These are phyloP conservation scores for Nineta flava DNA, from an alignment of 2,888 invertebrate species.

Conservation along the genomic window DNA sequence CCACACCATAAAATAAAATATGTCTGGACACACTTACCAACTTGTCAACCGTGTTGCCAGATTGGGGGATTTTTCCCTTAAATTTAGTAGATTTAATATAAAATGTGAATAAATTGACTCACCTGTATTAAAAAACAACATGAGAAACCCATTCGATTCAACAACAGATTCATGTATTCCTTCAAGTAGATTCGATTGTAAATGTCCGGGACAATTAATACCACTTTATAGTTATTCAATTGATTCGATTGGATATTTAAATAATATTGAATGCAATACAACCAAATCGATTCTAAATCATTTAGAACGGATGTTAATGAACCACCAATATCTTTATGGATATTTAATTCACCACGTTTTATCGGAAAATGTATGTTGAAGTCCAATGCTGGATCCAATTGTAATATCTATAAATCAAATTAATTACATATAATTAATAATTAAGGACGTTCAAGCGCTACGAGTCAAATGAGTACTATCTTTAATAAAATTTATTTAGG, in stretches of 20 bases:
- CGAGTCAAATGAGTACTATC: too few species aligned
- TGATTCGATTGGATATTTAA: conserved; percentile 56
- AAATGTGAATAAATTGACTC: conserved; percentile 7
- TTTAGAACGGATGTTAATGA: conserved; percentile 69
- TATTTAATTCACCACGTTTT: conserved; percentile 70
- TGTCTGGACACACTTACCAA: too few species aligned
- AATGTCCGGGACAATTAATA: conserved; percentile 78
- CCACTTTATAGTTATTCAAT: conserved; percentile 66
- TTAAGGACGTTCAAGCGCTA: neutral
- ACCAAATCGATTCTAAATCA: conserved; percentile 82
- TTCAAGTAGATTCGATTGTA: conserved; percentile 74
- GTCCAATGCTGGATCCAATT: conserved; percentile 46
- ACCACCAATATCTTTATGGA: conserved; percentile 71
- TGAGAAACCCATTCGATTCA: conserved; percentile 71
- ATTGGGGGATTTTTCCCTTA: too few species aligned
- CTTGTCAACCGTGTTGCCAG: too few species aligned
- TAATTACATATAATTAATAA: conserved; percentile 3
- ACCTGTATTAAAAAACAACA: conserved; percentile 73
- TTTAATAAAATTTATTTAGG: too few species aligned
- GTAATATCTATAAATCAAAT: conserved; percentile 33
- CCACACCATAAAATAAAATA: too few species aligned
- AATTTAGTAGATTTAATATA: too few species aligned
- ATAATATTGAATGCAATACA: conserved; percentile 56
- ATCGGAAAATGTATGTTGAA: conserved; percentile 88
- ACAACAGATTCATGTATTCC: conserved; percentile 63